Base-by-base conservation (phyloP, 2,113 vertebrate genomes). In the Tetrao urogallus region DNA sequence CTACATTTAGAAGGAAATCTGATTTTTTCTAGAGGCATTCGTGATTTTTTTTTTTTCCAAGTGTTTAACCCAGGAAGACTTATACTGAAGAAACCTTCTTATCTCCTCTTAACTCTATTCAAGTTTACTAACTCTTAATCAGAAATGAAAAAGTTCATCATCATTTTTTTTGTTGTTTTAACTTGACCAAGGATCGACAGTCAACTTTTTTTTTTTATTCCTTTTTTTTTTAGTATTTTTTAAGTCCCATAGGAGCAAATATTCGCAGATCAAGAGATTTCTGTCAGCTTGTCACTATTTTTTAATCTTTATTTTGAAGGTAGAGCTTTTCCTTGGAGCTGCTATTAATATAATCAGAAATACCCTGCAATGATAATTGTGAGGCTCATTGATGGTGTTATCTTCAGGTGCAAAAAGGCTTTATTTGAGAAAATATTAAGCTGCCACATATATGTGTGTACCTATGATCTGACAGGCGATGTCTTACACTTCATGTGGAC, bases 281-380 rank as follows among this genome's bases (percentile, higher is more conserved):
- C 20, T 14, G 11, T 8, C 56, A 82, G 5, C 1, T 81, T 32
- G 36, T 10, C 5, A 5, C 11, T 38, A 21, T 16, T 13, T 3
- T 15, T 32, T 12, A 11, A 10, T 45, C 24, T 16, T n/a, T 20
- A 40, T 73, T 48, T 56, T 58, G 20, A 47, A 38, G 9, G 42
- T 48, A 66, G 27, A 70, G 6, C 1, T 54, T 45, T 77, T 70
- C 2, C 28, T 82, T 52, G 21, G 11, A 27, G 4, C 28, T 88
- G 21, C 24, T 24, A 45, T 13, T 86, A 50, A 34, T 47, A 66
- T 63, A 74, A 70, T 88, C 50, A 90, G n/a, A 88, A 73, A 95
- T 90, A 90, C 47, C 7, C 21, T 90, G 83, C 86, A 47, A 77
- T 91, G 32, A 2, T 77, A 73, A 50, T 86, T 48, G 18, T 70